Base-by-base conservation (phyloP, 1,140 invertebrate species). In the Parapsyche elsis region DNA sequence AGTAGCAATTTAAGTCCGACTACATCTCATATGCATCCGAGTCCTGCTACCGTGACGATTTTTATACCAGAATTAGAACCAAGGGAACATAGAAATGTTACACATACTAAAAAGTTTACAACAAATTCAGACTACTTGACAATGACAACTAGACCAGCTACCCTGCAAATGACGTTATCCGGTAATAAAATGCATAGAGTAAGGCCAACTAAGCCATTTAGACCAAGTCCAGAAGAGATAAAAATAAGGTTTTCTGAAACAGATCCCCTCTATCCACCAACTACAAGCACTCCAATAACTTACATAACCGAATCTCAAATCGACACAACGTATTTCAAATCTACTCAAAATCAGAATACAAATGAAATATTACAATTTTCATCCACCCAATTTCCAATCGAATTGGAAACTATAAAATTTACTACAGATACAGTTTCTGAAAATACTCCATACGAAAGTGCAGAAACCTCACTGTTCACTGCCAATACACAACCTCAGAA, bases 241-340 rank as follows among this genome's bases (percentile, higher is more conserved):
- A 85, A 0, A 71, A 85, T 5, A 84, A 85, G 83, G 14, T 88
- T 86, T 78, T 88, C 87, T 0, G 87, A 88, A 76, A 84, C 85
- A 7, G 87, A 88, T 86, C 87, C 87, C 5, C 71, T 88, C 23
- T 87, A 88, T 83, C 76, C 81, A 44, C 71, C 81, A 9, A 82
- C 81, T 2, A 23, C 78, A 9, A 79, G 71, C 21, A 83, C 79
- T 9, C 76, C 81, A 12, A 71, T 53, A 44, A 70, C 79, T 9
- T 78, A 78, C 21, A 79, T 77, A 21, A 79, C 79, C 12, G 67
- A 75, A 46, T 61, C 78, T n/a, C 78, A 82, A 64, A 67, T 76
- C 19, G 16, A 71, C 38, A 24, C 71, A 23, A 78, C 14, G 9
- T n/a, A 14, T 74, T 49, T 23, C 1, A 2, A 49, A n/a, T 14